Base-by-base conservation (phyloP, 2,888 invertebrate genomes). In the Luperina nickerlii region DNA sequence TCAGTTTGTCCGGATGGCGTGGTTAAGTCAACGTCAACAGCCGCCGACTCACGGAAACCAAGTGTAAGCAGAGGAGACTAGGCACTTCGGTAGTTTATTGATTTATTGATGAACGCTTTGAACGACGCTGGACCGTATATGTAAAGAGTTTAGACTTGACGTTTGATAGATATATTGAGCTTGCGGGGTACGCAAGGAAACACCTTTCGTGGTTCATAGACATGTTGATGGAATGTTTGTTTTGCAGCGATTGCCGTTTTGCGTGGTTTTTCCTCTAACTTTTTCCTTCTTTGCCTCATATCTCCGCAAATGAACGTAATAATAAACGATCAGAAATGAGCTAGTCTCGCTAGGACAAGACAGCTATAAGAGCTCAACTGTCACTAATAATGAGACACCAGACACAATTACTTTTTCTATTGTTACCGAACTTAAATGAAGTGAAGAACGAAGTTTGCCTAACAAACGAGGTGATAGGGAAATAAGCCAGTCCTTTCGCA, bases 31-130 rank as follows among this genome's bases (percentile, higher is more conserved):
- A 74, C 82, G 45, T 79, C 57, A 66, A 74, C 65, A 74, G 57
- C 5, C 63, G 38, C 38, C 13, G 38, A 24, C 4, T 24, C 27
- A 27, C 74, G 79, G 79, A 79, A 79, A 66, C 48, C 2, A 15
- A 83, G 18, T 80, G 76, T 83, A 80, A 76, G 60, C 82, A 68
- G 27, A 51, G 42, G n/a, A 32, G 20, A 60, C 60, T 9, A 63
- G 54, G 57, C n/a, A 18, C 62, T 65, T 65, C 54, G 15, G 38
- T 45, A 57, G 54, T 65, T 63, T 32, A 81, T 51, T 51, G 48
- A 63, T 63, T 63, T 63, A 32, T 65, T 65, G 9, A 48, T 62
- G 24, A 27, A 74, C 1, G 11, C 11, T 70, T 42, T 42, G 18
- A 51, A 20, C 2, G 62, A 51, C 5, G 7, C 15, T 45, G 11